Evolutionary conservation across 2,888 invertebrate genomes (phyloP).

Genomic region (Siphlonurus alternatus): DNA sequence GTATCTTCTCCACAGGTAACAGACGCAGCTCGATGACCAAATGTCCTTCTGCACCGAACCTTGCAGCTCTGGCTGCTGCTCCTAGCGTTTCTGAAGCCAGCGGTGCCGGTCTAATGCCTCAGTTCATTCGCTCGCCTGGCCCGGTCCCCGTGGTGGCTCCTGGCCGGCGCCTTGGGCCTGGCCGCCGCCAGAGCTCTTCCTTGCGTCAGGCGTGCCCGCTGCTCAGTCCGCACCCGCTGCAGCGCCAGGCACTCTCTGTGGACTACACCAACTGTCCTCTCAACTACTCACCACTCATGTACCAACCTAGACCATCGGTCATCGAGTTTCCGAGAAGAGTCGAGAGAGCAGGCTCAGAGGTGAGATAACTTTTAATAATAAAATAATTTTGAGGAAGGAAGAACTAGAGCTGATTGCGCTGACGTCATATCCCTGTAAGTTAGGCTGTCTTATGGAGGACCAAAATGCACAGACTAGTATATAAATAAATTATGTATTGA

Average conservation of each 20-base stretch:
- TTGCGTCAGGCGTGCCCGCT: conserved; percentile 30
- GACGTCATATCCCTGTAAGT: no score
- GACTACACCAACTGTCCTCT: conserved; percentile 34
- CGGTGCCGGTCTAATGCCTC: conserved; percentile 18
- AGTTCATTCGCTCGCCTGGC: conserved; percentile 14
- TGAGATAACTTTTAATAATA: conserved; percentile 5
- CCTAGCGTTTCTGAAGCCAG: no score
- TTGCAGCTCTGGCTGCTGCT: conserved; percentile 27
- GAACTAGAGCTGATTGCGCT: no score
- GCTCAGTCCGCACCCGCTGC: conserved; percentile 42
- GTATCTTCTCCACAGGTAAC: no score
- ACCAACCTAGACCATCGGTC: neutral
- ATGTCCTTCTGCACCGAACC: conserved; percentile 43
- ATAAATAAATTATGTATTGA: no score
- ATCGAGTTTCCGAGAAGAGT: neutral
- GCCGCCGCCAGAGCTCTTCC: conserved; percentile 4
- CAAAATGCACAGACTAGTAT: no score
- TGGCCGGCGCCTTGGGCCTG: neutral
- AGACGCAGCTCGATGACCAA: conserved; percentile 24
- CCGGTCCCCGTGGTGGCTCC: conserved; percentile 5
- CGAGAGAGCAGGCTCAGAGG: conserved; percentile 3
- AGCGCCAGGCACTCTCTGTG: conserved; percentile 66
- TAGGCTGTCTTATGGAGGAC: no score
- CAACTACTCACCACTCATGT: neutral
- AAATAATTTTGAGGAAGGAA: no score